phyloP scores from a whole-genome alignment of 2,888 invertebrate genomes.

The Eilema sororculum region DNA sequence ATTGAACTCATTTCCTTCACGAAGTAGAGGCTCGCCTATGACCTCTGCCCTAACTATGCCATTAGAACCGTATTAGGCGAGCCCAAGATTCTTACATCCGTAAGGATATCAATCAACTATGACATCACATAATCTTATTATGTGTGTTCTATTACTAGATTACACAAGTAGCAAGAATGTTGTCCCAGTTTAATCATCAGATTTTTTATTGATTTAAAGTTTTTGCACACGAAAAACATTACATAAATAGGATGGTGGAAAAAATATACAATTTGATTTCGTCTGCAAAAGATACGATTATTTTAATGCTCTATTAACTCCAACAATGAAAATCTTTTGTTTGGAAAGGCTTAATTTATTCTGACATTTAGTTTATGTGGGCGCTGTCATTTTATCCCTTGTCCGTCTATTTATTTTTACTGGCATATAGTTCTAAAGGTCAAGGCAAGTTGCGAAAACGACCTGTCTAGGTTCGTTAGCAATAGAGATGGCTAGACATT shows the following conservation, averaged over 20 bases:
- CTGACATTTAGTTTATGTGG: constrained; percentile 41
- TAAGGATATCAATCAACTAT: constrained; percentile 52
- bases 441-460: constrained; percentile 31
- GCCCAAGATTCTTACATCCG: constrained; percentile 58
- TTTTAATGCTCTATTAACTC: constrained; percentile 23
- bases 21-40: constrained; percentile 58
- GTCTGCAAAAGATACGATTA: constrained; percentile 18
- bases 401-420: constrained; percentile 23
- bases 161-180: constrained; percentile 24
- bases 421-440: constrained; percentile 41
- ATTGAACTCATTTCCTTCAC: constrained; percentile 80
- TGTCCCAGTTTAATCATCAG: constrained; percentile 39
- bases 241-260: no score
- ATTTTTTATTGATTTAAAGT: background rate
- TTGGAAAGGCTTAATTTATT: constrained; percentile 33
- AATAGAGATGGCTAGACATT: background rate
- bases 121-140: constrained; percentile 51
- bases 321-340: constrained; percentile 30
- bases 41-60: constrained; percentile 67
- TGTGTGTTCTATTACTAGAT: constrained; percentile 41
- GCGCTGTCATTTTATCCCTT: constrained; percentile 28
- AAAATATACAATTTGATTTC: constrained; percentile 19
- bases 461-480: constrained; percentile 10
- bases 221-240: no score
- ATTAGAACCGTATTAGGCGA: constrained; percentile 27